phyloP scores from a whole-genome alignment of 2,113 vertebrate genomes.

The Chaetodon trifascialis region DNA sequence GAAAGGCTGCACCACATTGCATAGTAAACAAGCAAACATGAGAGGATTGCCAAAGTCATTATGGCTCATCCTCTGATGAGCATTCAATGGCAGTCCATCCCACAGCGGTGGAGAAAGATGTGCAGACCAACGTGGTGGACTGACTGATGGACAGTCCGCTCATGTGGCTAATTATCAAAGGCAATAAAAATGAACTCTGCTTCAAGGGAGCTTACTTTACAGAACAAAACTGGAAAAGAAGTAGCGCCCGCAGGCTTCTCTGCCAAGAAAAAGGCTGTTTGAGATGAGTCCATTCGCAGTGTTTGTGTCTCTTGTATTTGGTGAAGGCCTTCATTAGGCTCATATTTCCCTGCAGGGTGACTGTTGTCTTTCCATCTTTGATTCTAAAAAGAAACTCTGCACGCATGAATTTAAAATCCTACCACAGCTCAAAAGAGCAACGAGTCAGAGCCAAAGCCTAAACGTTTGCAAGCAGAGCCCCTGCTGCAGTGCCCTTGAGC shows the following conservation, averaged over 20 bases:
- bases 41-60: neutral
- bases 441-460: neutral
- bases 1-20: neutral
- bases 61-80: neutral
- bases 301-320: neutral
- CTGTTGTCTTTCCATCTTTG: neutral
- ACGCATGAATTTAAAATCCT: neutral
- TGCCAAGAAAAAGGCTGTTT: neutral
- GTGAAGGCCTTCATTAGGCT: neutral
- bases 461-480: neutral
- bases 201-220: neutral
- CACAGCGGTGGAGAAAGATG: neutral
- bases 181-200: neutral
- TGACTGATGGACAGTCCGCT: neutral
- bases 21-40: neutral
- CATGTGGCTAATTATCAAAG: neutral
- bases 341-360: neutral
- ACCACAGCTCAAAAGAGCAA: neutral
- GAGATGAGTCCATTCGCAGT: neutral
- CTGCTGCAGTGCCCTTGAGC: conserved; percentile 15
- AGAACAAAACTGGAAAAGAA: neutral
- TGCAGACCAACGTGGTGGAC: neutral
- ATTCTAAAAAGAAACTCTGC: conserved; percentile 9
- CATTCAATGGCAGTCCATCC: neutral
- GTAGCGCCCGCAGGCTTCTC: no score